These are phyloP conservation scores for Coptotermes formosanus DNA, from an alignment of 1,140 invertebrate species.

Conservation along the genomic window DNA sequence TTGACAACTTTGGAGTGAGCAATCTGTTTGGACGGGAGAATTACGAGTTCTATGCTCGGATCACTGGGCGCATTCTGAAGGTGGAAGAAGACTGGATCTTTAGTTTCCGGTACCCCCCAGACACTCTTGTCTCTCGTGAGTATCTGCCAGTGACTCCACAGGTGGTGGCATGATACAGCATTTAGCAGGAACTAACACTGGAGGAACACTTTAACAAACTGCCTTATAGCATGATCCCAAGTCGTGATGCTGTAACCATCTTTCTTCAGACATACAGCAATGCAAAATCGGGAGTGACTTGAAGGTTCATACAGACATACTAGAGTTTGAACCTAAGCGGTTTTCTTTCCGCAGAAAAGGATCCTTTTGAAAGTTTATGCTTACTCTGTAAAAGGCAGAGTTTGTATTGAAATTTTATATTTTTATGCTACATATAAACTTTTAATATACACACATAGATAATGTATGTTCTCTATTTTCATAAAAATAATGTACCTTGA, in stretches of 20 bases:
- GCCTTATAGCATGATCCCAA: neutral
- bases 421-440: no score
- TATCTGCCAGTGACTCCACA: slow-evolving; percentile 38
- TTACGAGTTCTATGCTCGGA: slow-evolving; percentile 95
- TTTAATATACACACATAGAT: no score
- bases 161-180: neutral
- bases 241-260: neutral
- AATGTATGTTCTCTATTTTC: no score
- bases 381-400: no score
- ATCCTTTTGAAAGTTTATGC: no score
- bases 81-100: slow-evolving; percentile 94
- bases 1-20: slow-evolving; percentile 94
- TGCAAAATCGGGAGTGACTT: neutral
- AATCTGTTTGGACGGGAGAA: slow-evolving; percentile 94
- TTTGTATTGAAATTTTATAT: no score
- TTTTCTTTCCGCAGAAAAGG: no score
- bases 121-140: slow-evolving; percentile 74
- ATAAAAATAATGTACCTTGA: no score
- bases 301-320: no score
- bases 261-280: neutral
- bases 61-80: slow-evolving; percentile 87
- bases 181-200: neutral
- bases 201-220: neutral
- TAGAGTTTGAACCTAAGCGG: no score
- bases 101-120: slow-evolving; percentile 86